phyloP scores from a whole-genome alignment of 2,888 invertebrate species.

The Tipula helvola region DNA sequence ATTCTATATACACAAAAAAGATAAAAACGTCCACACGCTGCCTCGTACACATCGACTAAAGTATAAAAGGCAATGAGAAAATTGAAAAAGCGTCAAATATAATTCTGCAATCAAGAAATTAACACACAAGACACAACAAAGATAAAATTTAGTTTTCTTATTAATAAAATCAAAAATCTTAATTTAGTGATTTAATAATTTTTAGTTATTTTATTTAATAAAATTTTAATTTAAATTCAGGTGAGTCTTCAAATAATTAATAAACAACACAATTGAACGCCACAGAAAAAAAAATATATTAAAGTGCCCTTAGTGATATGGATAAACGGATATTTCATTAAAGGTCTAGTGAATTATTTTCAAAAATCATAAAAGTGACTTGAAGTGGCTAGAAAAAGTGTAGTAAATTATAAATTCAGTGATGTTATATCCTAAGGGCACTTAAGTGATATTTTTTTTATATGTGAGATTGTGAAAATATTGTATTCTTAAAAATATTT shows the following conservation, averaged over 20 bases:
- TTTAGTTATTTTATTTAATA: background rate
- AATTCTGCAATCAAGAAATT: constrained; percentile 18
- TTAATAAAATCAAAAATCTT: background rate
- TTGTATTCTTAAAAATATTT: background rate
- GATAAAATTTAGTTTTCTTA: constrained; percentile 1
- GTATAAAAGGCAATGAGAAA: constrained; percentile 28
- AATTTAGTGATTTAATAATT: constrained; percentile 7
- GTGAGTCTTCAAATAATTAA: background rate
- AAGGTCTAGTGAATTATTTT: background rate
- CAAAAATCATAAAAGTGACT: background rate
- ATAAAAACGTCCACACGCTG: background rate
- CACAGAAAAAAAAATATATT: background rate
- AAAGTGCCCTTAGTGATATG: constrained; percentile 6
- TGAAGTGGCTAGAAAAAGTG: background rate
- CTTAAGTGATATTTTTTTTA: background rate
- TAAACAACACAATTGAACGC: background rate
- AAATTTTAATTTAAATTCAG: background rate
- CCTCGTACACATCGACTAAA: constrained; percentile 16
- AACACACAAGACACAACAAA: background rate
- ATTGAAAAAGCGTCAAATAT: constrained; percentile 31
- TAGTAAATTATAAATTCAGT: background rate
- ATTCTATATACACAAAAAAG: background rate
- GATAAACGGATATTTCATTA: background rate
- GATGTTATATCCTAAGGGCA: background rate
- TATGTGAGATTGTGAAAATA: background rate